Evolutionary conservation across 1,140 invertebrate species (phyloP).

Genomic region (Drosophila busckii): DNA sequence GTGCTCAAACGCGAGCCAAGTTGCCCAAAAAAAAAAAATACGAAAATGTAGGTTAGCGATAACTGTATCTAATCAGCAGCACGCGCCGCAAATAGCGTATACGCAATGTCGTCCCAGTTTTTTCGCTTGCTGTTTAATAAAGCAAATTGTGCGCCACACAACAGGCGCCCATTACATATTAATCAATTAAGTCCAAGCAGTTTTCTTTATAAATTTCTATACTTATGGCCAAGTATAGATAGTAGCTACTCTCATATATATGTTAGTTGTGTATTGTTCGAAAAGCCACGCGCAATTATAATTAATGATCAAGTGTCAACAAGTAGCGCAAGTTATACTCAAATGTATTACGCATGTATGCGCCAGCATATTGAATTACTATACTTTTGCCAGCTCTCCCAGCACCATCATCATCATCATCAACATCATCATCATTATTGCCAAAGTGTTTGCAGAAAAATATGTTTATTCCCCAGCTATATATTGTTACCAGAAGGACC

Average conservation of each 20-base stretch:
- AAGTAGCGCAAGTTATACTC: conserved; percentile 50
- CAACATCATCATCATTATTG: too few relatives aligned
- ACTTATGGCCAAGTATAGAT: too few relatives aligned
- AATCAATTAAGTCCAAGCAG: conserved; percentile 64
- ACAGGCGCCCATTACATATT: conserved; percentile 23
- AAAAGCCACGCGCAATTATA: conserved; percentile 61
- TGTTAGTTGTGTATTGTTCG: conserved; percentile 38
- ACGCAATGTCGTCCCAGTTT: conserved; percentile 39
- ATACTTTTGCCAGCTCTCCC: too few relatives aligned
- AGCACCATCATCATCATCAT: too few relatives aligned
- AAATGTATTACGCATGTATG: conserved; percentile 41
- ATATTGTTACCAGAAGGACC: too few relatives aligned
- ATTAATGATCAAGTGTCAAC: conserved; percentile 71
- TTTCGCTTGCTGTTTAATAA: conserved; percentile 60
- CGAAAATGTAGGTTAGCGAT: too few relatives aligned
- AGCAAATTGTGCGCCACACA: conserved; percentile 48
- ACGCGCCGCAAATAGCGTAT: conserved; percentile 25
- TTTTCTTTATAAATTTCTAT: conserved; percentile 47
- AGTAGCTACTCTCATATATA: too few relatives aligned
- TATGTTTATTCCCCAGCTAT: too few relatives aligned
- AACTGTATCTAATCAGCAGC: conserved; percentile 50
- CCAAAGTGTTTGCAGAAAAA: too few relatives aligned
- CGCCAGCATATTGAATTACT: conserved; percentile 42
- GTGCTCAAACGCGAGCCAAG: conserved; percentile 3
- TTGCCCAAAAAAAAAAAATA: too few relatives aligned